Base-by-base conservation (phyloP, 92 coral and sea anemone genomes). In the Plumapathes pennacea region DNA sequence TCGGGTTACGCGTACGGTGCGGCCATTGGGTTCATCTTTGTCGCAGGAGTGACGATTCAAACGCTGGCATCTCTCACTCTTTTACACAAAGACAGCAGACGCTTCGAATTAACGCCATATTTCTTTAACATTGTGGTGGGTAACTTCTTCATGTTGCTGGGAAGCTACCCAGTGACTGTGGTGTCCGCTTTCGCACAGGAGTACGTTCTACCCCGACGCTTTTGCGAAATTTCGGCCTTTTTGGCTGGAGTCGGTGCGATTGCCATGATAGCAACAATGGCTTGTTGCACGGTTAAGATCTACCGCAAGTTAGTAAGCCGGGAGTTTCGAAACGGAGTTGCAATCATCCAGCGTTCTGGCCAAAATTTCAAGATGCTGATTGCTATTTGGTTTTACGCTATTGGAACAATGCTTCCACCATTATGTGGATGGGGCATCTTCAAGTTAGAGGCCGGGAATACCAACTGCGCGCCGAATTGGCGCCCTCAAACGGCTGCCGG, bases 401-500 rank as follows among this genome's bases (percentile, higher is more conserved):
- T 46, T 10, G 42, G 49, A 1, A 32, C 64, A 9, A 70, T 76
- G 70, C 15, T 74, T 6, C 92, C 92, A n/a, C 92, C 88, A 4
- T 7, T 68, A 3, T 67, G 62, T 19, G 88, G 88, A 4, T 62
- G 75, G 68, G 68, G 74, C 15, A 54, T 69, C 14, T 71, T 77
- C 50, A 54, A 14, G 29, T 19, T 57, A 22, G 76, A 68, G 56
- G 54, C 75, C 0, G 88, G 79, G 4, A 36, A 25, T 21, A 74
- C 74, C 3, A 82, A 76, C 31, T 85, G 92, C 13, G 80, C 82
- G 1, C 84, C 80, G 25, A 63, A 61, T 36, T 85, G 92, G 92
- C 60, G 64, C 9, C 64, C 81, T n/a, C 23, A 38, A 25, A 25
- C 38, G 11, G 26, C 37, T 26, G 41, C 31, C 23, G 92, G 65